Percentiles rank a stretch among this genome's conserved stretches.
phyloP scores from a whole-genome alignment of 2,888 invertebrate genomes.

The Thymelicus acteon region DNA sequence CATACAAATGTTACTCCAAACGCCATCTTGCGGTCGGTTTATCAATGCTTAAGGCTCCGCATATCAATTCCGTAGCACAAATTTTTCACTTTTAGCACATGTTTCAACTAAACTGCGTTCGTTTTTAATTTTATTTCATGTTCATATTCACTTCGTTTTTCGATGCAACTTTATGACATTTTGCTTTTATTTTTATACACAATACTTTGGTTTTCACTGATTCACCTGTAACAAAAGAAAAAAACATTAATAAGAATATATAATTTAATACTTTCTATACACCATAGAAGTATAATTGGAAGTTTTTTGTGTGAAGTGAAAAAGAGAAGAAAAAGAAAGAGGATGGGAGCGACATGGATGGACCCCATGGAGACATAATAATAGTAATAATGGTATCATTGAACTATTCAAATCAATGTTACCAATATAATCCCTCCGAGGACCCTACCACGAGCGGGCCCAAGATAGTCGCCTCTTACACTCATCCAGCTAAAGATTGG shows the following conservation, averaged over 20 bases:
- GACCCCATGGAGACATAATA: no score
- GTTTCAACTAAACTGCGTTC: slow-evolving; percentile 19
- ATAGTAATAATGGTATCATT: no score
- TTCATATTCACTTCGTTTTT: slow-evolving; percentile 29
- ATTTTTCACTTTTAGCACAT: slow-evolving; percentile 37
- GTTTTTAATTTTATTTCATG: no score
- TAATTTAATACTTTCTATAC: neutral
- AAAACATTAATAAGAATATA: slow-evolving; percentile 21
- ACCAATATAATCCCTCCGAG: no score
- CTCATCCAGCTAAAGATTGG: no score
- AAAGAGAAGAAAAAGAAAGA: no score
- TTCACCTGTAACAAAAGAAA: slow-evolving; percentile 29
- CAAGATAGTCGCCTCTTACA: no score
- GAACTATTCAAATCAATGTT: no score
- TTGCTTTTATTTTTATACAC: slow-evolving; percentile 9
- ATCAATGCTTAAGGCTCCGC: slow-evolving; percentile 24
- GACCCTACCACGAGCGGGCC: no score
- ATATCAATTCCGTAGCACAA: slow-evolving; percentile 19
- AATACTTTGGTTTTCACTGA: slow-evolving; percentile 12
- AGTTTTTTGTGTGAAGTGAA: no score
- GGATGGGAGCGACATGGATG: no score
- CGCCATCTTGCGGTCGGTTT: slow-evolving; percentile 56
- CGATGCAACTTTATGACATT: slow-evolving; percentile 24
- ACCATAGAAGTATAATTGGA: no score
- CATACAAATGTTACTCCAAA: slow-evolving; percentile 57